These are phyloP conservation scores for Parazoanthus darwini DNA, from an alignment of 92 coral and sea anemone species.

Conservation along the genomic window DNA sequence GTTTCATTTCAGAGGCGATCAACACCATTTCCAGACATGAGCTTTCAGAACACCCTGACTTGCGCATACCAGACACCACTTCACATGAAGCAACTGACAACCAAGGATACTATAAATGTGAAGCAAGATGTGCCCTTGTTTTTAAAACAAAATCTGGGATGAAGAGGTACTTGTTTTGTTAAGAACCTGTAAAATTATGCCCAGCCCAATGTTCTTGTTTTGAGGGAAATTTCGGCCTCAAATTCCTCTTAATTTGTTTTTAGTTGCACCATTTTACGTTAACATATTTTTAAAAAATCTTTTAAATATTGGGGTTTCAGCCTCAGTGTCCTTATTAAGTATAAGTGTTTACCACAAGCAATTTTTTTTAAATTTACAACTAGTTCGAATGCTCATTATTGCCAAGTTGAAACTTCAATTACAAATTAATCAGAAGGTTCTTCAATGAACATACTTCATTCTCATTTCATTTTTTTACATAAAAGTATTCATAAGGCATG, in stretches of 20 bases:
- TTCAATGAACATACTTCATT: background rate
- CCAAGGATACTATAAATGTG: conserved; percentile 42
- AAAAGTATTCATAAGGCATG: conserved; percentile 37
- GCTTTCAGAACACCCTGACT: conserved; percentile 21
- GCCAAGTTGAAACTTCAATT: background rate
- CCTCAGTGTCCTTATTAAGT: background rate
- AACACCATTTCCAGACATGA: background rate
- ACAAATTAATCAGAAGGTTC: background rate
- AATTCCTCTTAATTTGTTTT: too few relatives aligned
- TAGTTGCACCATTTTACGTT: too few relatives aligned
- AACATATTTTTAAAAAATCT: too few relatives aligned
- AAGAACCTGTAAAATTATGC: too few relatives aligned
- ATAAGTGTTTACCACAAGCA: background rate
- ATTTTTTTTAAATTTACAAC: background rate
- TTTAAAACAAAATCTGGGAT: conserved; percentile 45
- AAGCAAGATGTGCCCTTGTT: conserved; percentile 44
- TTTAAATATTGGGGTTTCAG: too few relatives aligned
- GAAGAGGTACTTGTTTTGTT: conserved; percentile 30
- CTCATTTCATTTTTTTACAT: background rate
- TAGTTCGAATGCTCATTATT: too few relatives aligned
- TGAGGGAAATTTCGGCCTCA: too few relatives aligned
- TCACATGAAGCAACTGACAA: conserved; percentile 32
- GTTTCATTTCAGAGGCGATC: background rate
- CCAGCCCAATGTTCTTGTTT: too few relatives aligned
- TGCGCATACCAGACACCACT: conserved; percentile 5